phyloP scores from a whole-genome alignment of 1,140 invertebrate genomes.

The Pseudomyrmex concolor region DNA sequence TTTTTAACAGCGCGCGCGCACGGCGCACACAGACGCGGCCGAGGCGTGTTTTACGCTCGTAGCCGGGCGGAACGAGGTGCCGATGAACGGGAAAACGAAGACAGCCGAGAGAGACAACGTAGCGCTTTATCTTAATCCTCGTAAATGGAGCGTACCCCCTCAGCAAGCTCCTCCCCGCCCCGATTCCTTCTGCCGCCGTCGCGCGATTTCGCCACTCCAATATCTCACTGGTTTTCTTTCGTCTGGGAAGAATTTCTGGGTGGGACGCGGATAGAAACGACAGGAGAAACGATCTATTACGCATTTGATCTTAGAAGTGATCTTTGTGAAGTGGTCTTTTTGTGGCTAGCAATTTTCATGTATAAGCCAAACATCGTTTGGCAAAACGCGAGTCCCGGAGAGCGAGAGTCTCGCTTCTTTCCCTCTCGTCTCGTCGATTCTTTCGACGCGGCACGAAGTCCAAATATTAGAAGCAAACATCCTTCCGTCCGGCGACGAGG shows the following conservation, averaged over 20 bases:
- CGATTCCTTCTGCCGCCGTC: background rate
- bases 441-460: constrained; percentile 62
- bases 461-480: constrained; percentile 73
- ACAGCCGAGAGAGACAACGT: constrained; percentile 27
- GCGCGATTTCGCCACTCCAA: constrained; percentile 37
- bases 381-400: constrained; percentile 34
- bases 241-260: constrained; percentile 24
- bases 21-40: constrained; percentile 24
- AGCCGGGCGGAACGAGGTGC: constrained; percentile 46
- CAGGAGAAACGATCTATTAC: constrained; percentile 12
- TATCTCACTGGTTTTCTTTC: constrained; percentile 24
- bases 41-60: constrained; percentile 62
- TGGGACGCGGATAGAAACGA: background rate
- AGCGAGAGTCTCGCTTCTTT: background rate
- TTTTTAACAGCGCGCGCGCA: constrained; percentile 80
- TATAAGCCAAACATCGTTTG: constrained; percentile 48
- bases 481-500: constrained; percentile 49
- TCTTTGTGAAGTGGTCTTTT: constrained; percentile 9
- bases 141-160: constrained; percentile 66
- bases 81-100: constrained; percentile 65
- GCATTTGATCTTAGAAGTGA: constrained; percentile 14
- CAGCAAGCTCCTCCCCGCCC: constrained; percentile 19
- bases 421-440: constrained; percentile 40
- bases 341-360: background rate
- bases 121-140: constrained; percentile 72